These are phyloP conservation scores for Octopus sinensis DNA, from an alignment of 1,140 invertebrate species.

Conservation along the genomic window DNA sequence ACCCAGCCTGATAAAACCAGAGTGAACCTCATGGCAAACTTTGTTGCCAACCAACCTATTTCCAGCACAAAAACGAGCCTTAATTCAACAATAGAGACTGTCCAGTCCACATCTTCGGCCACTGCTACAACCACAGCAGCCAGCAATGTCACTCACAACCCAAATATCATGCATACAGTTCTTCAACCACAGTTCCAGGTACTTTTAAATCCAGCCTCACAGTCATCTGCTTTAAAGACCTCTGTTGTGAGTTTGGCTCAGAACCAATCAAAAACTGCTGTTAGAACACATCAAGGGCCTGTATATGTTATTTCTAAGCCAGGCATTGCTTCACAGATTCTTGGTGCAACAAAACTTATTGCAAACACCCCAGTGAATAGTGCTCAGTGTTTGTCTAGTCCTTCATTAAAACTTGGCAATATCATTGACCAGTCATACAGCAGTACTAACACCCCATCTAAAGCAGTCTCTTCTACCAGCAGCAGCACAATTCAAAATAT, in stretches of 20 bases:
- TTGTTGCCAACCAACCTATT: no score
- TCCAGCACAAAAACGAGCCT: no score
- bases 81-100: no score
- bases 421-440: no score
- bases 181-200: not conserved
- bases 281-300: not conserved
- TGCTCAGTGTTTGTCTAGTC: not conserved
- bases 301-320: constrained; percentile 6
- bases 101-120: not conserved
- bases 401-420: no score
- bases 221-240: not conserved
- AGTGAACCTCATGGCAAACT: no score
- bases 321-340: not conserved
- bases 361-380: not conserved
- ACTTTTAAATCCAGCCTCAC: not conserved
- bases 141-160: not conserved
- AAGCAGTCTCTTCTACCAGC: no score
- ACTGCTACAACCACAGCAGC: not conserved
- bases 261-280: not conserved
- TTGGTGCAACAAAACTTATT: not conserved
- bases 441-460: no score
- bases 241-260: not conserved
- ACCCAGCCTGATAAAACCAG: no score
- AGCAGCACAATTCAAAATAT: no score
- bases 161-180: not conserved